Evolutionary conservation across 2,888 invertebrate genomes (phyloP), one percentile per base, ranked within the genome.

Genomic region (Endomychus coccineus): DNA sequence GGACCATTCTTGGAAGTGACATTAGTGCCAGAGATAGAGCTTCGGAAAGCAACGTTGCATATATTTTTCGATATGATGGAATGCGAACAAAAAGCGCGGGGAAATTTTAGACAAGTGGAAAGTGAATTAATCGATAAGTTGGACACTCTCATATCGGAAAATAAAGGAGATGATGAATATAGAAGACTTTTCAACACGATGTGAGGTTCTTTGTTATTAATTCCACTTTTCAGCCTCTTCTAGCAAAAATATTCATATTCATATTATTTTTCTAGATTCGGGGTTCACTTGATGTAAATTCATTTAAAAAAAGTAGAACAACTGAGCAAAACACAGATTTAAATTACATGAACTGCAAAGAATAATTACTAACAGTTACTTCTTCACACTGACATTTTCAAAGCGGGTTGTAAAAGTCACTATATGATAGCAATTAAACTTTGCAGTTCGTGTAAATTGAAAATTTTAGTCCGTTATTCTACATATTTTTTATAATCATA

Each of bases 51-150:
- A 0, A 94, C 92, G 0, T 67, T 95, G 7, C 88, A 90, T 4
- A 90, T 95, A 27, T 85, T 95, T 52, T 94, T 90, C 54, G 90
- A 94, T 51, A 85, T 96, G 76, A 94, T 96, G 87, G 88, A 92
- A 48, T 88, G 88, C 52, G 94, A 95, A 58, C 82, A 85, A 41
- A 71, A 73, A 56, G 78, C 81, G 2, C 77, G 85, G 0, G 91
- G 91, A 0, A 86, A 88, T 47, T 94, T 94, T 49, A 78, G 87
- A 39, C 77, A 89, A 55, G 91, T 95, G 1, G 95, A 95, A 60
- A 88, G 88, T 12, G 92, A 94, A 50, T 68, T 96, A 3, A 94
- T 95, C 32, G 94, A 95, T 59, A 92, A 94, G 59, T 68, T 94
- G 49, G 95, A 95, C 68, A 83, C 89, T 44, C 69, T 92, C 15